A percentile compares a stretch with the other conserved stretches of the same genome.
Evolutionary conservation across 2,888 invertebrate genomes (phyloP).

Genomic region (Trichogramma dendrolimi): DNA sequence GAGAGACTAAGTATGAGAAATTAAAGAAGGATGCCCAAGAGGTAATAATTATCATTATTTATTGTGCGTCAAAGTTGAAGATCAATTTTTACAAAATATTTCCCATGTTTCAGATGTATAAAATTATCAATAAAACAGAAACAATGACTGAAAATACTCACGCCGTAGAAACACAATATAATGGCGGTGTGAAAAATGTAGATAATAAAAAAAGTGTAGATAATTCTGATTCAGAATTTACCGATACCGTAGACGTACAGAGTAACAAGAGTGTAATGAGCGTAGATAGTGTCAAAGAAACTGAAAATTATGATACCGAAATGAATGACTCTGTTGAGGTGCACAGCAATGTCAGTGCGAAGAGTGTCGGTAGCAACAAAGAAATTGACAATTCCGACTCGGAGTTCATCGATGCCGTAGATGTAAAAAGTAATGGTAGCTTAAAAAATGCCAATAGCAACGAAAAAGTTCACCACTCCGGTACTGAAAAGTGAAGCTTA

Average conservation of each 20-base stretch:
- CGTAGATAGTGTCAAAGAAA: too few relatives aligned
- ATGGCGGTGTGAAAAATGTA: constrained; percentile 13
- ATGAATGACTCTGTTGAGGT: constrained; percentile 2
- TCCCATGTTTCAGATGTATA: constrained; percentile 20
- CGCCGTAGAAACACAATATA: constrained; percentile 8
- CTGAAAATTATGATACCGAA: too few relatives aligned
- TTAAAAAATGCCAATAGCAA: too few relatives aligned
- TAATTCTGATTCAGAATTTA: not conserved
- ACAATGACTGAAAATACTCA: constrained; percentile 7
- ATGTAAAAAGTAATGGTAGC: too few relatives aligned
- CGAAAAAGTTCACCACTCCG: too few relatives aligned
- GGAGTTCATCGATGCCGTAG: too few relatives aligned
- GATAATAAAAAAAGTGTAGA: constrained; percentile 1
- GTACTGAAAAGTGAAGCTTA: too few relatives aligned
- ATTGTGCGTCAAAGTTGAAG: constrained; percentile 30
- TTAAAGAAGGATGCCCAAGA: constrained; percentile 54
- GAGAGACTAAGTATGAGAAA: constrained; percentile 56
- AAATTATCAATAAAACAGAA: constrained; percentile 22
- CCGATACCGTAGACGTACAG: too few relatives aligned
- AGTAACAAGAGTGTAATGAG: too few relatives aligned
- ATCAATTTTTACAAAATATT: constrained; percentile 24
- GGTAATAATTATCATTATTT: constrained; percentile 28
- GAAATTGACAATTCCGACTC: not conserved
- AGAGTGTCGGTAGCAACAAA: constrained; percentile 2
- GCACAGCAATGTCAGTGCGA: constrained; percentile 10